These are phyloP conservation scores for Nephrotoma flavescens DNA, from an alignment of 2,888 invertebrate species.

Conservation along the genomic window DNA sequence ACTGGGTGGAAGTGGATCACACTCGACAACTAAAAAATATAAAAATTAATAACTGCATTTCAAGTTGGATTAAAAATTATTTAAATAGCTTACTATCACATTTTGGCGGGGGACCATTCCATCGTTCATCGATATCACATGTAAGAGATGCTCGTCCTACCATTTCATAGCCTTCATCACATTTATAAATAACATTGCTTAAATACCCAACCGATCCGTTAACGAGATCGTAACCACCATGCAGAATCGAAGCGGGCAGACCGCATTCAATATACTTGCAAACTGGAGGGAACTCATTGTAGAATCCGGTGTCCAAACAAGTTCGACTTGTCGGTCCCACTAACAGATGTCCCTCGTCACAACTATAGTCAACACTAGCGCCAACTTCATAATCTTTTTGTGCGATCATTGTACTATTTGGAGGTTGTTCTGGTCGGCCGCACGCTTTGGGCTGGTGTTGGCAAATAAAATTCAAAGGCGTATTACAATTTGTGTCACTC, in stretches of 20 bases:
- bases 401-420: slow-evolving; percentile 76
- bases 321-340: slow-evolving; percentile 73
- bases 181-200: slow-evolving; percentile 71
- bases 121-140: slow-evolving; percentile 83
- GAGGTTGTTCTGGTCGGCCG: slow-evolving; percentile 83
- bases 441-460: slow-evolving; percentile 88
- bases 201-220: slow-evolving; percentile 80
- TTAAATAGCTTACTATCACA: slow-evolving; percentile 51
- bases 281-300: slow-evolving; percentile 84
- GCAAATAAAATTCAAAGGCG: slow-evolving; percentile 76
- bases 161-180: slow-evolving; percentile 74
- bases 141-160: slow-evolving; percentile 67
- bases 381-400: slow-evolving; percentile 66
- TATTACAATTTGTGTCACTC: slow-evolving; percentile 81
- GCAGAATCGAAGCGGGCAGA: slow-evolving; percentile 68
- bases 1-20: slow-evolving; percentile 51
- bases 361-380: slow-evolving; percentile 66
- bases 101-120: slow-evolving; percentile 85
- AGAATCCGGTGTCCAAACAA: slow-evolving; percentile 83
- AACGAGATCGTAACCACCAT: slow-evolving; percentile 65
- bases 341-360: slow-evolving; percentile 72
- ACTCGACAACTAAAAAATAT: slow-evolving; percentile 44
- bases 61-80: background rate
- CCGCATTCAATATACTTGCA: slow-evolving; percentile 88
- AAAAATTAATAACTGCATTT: background rate